phyloP scores from a whole-genome alignment of 2,113 vertebrate genomes.

The Otis tarda region DNA sequence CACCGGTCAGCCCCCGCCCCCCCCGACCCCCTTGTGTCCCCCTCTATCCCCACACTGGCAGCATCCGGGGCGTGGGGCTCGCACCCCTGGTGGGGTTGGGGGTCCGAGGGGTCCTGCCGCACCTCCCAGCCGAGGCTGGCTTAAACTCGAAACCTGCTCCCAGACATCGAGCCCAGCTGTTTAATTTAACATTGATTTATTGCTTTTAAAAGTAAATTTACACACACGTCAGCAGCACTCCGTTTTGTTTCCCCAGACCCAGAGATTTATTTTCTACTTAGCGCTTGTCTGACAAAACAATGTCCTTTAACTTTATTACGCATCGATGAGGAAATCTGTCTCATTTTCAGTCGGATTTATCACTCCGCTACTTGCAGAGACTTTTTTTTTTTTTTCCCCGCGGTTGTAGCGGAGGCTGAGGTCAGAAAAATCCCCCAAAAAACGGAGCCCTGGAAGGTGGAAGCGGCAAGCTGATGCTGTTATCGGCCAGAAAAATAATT shows the following conservation, averaged over 20 bases:
- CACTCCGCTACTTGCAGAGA: constrained; percentile 48
- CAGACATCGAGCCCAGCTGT: constrained; percentile 71
- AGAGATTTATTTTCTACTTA: constrained; percentile 78
- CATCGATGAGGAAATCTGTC: constrained; percentile 70
- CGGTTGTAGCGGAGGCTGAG: constrained; percentile 1
- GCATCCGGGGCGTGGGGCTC: not conserved
- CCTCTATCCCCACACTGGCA: no score
- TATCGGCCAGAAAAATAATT: no score
- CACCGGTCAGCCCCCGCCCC: no score
- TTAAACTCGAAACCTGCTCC: constrained; percentile 49
- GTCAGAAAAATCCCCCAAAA: not conserved
- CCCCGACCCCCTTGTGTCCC: no score
- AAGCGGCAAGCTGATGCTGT: no score
- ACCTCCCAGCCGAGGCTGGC: constrained; percentile 30
- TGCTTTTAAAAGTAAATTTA: constrained; percentile 79
- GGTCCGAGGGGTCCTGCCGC: not conserved
- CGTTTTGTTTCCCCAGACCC: constrained; percentile 71
- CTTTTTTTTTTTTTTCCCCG: not conserved
- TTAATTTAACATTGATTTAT: constrained; percentile 82
- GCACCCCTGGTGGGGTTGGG: not conserved
- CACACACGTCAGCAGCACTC: constrained; percentile 70
- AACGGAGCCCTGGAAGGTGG: no score
- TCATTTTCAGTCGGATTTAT: constrained; percentile 71
- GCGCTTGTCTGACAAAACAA: constrained; percentile 76
- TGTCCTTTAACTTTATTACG: constrained; percentile 77